Base-by-base conservation (phyloP, 2,113 vertebrate genomes). In the Sterrhoptilus dennistouni region DNA sequence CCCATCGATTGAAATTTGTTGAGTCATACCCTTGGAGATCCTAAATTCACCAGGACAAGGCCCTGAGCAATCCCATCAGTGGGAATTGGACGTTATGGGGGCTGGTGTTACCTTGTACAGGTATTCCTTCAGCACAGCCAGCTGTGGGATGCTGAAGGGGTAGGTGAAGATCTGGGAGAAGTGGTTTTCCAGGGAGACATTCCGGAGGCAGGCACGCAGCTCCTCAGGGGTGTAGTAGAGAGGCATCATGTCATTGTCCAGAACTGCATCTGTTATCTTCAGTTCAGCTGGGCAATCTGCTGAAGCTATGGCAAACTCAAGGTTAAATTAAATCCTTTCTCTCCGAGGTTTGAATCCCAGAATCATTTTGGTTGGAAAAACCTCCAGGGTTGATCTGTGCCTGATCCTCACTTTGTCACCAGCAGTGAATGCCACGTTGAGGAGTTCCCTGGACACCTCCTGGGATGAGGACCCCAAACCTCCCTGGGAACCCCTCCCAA, bases 101-200 rank as follows among this genome's bases (percentile, higher is more conserved):
- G 8, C 14, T 18, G 19, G 14, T 12, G 9, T 77, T 92, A 98
- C 98, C 98, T 97, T 4, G 8, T 98, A 92, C 61, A 98, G 45
- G 14, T 85, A 75, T 2, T 5, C 20, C 92, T 98, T 98, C 3
- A 98, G 33, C 42, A 92, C 40, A 12, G 7, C 8, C 33, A 98
- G 56, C 16, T 98, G 98, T 5, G 95, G 6, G 5, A 45, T 5
- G 63, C 31, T 97, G 96, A 98, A 98, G 38, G 97, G 1, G 4
- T 97, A 33, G 6, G 1, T 6, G 9, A 95, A 31, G 9, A 98
- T 18, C 2, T 4, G 47, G 17, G 64, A 42, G 47, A 98, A 57
- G 28, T 95, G 70, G 3, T 54, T 24, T 1, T 64, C 75, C 87
- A 98, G 52, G 52, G 92, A 80, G 10, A 60, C 12, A 0, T 93